phyloP scores from a whole-genome alignment of 2,113 vertebrate genomes.

The Erinaceus europaeus region DNA sequence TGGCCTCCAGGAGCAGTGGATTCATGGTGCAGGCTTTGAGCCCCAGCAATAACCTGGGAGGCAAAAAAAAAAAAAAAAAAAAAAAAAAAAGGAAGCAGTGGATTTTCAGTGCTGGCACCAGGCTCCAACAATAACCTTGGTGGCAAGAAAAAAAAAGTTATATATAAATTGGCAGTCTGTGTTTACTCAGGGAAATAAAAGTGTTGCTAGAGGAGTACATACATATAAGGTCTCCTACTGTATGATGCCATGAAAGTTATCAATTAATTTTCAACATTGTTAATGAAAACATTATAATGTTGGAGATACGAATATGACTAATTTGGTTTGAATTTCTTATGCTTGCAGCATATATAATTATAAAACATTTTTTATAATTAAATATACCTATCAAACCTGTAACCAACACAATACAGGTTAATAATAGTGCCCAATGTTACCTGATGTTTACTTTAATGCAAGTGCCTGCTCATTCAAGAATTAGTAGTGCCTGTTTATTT shows the following conservation, averaged over 20 bases:
- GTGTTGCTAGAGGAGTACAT: background rate
- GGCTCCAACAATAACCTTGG: too few relatives aligned
- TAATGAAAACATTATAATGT: background rate
- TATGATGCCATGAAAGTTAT: background rate
- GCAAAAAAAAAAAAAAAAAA: too few relatives aligned
- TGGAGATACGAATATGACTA: too few relatives aligned
- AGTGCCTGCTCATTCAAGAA: background rate
- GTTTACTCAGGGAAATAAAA: conserved; percentile 20
- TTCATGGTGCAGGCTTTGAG: too few relatives aligned
- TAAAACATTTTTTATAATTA: too few relatives aligned
- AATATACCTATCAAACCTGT: background rate
- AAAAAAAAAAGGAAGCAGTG: too few relatives aligned
- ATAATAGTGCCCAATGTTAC: background rate
- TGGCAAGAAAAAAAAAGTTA: too few relatives aligned
- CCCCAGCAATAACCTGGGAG: too few relatives aligned
- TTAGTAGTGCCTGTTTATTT: conserved; percentile 14
- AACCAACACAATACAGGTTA: background rate
- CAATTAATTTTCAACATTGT: background rate
- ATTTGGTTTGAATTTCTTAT: conserved; percentile 4
- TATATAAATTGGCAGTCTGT: background rate
- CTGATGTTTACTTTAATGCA: background rate
- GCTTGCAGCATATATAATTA: background rate
- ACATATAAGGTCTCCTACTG: background rate
- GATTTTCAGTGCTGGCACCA: too few relatives aligned
- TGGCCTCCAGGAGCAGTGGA: too few relatives aligned